Base-by-base conservation (phyloP, 2,113 vertebrate species). In the Aptenodytes patagonicus region DNA sequence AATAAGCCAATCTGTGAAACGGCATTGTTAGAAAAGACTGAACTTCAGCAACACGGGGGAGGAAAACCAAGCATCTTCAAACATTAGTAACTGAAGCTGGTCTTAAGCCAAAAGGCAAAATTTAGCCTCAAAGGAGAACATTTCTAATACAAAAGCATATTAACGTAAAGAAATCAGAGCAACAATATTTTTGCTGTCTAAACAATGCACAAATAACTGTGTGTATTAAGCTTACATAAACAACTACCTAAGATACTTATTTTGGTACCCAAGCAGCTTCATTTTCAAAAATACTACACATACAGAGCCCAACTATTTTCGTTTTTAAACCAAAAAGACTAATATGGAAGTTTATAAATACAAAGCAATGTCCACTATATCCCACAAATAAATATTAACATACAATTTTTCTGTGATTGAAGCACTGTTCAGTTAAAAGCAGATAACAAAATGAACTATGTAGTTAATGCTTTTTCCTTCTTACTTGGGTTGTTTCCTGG, bases 401-500 rank as follows among this genome's bases (percentile, higher is more conserved):
- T 22, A 31, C 2, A 5, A 4, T 40, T 76, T 46, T 70, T 60
- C 44, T 69, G 36, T 47, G 64, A 75, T 0, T 13, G 15, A 75
- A 89, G 52, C 24, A 32, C 34, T 32, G 68, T 46, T 88, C 38
- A 25, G 34, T 55, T 91, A 76, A 87, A 87, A 83, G 61, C 66
- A 69, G 70, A 0, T 24, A 44, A 71, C 29, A 57, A 77, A 18
- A 40, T 36, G 15, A 87, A 54, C 26, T 5, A 9, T 2, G 16
- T 34, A 44, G 29, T 28, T 66, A 75, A 36, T 6, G 62, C 5
- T 58, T 78, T 49, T 57, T 87, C 38, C 31, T 72, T 71, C 97
- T 97, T 97, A 99, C 99, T 98, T 99, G 99, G 15, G 98, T 99
- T 95, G 97, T 99, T 95, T 99, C 99, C 91, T 99, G 98, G 92